phyloP scores from a whole-genome alignment of 53 echinoderm and acorn worm genomes.

The Paracentrotus lividus region DNA sequence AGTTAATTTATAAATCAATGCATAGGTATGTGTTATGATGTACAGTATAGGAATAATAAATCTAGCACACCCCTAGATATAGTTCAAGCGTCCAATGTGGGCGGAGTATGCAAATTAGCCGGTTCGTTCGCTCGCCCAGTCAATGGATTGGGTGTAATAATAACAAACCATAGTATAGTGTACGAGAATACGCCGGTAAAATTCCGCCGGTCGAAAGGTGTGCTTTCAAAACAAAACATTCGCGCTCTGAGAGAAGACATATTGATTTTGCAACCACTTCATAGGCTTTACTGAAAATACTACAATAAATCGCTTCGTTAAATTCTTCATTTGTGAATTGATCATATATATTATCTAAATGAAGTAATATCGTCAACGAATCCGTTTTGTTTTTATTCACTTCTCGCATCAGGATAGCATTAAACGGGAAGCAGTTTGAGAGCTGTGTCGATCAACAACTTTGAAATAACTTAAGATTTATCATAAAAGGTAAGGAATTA shows the following conservation, averaged over 20 bases:
- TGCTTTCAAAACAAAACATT: constrained; percentile 15
- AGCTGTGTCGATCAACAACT: not conserved
- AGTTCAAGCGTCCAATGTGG: not conserved
- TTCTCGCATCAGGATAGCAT: not conserved
- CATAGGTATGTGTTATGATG: not conserved
- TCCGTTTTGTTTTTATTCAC: not conserved
- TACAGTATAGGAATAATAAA: not conserved
- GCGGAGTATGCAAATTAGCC: constrained; percentile 30
- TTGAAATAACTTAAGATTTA: too few relatives aligned
- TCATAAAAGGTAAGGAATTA: not conserved
- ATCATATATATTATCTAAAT: not conserved
- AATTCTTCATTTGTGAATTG: not conserved
- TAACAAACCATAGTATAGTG: constrained; percentile 39
- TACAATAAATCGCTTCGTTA: not conserved
- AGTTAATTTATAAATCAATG: not conserved
- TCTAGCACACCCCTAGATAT: not conserved
- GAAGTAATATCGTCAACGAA: not conserved
- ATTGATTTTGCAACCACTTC: constrained; percentile 7
- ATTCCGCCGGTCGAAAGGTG: not conserved
- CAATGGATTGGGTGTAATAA: constrained; percentile 48
- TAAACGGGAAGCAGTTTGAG: not conserved
- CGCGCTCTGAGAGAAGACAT: not conserved
- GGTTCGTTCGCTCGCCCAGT: not conserved
- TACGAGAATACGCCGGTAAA: not conserved
- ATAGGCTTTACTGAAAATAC: not conserved